Conservation (phyloP, 1,140 invertebrate species). For the Hyles vespertilio region DNA sequence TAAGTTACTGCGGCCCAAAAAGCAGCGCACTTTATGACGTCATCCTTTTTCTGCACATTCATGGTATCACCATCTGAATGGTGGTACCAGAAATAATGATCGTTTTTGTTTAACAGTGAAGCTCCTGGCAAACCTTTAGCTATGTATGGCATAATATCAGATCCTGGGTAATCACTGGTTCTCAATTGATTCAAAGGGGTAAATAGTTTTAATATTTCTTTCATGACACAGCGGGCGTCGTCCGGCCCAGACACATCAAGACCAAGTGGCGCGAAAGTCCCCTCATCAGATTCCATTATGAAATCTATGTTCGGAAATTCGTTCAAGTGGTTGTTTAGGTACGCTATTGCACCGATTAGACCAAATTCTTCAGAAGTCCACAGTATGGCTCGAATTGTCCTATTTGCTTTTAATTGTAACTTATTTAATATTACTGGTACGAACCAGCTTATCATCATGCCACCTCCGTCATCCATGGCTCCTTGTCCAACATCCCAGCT, state of each 20-base stretch:
- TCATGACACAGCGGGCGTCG: slow-evolving; percentile 78
- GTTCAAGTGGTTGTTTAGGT: slow-evolving; percentile 78
- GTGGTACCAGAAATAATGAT: slow-evolving; percentile 87
- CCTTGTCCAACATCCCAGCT: slow-evolving; percentile 94
- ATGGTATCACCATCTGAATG: slow-evolving; percentile 86
- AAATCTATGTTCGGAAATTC: slow-evolving; percentile 79
- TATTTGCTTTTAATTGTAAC: slow-evolving; percentile 80
- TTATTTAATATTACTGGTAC: slow-evolving; percentile 81
- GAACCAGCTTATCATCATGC: slow-evolving; percentile 88
- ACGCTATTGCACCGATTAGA: slow-evolving; percentile 79
- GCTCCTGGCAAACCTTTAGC: slow-evolving; percentile 81
- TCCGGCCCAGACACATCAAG: slow-evolving; percentile 77
- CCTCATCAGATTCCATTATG: slow-evolving; percentile 87
- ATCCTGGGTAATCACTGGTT: slow-evolving; percentile 66
- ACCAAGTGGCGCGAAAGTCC: slow-evolving; percentile 86
- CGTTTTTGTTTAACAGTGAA: slow-evolving; percentile 79
- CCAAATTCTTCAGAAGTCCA: slow-evolving; percentile 91
- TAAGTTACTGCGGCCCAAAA: slow-evolving; percentile 84
- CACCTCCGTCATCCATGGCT: slow-evolving; percentile 91
- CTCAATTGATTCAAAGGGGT: slow-evolving; percentile 69
- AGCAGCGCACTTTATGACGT: slow-evolving; percentile 81
- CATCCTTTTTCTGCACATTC: slow-evolving; percentile 79
- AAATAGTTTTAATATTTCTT: slow-evolving; percentile 77
- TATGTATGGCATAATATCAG: slow-evolving; percentile 81
- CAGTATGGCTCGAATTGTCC: slow-evolving; percentile 86